phyloP scores from a whole-genome alignment of 2,113 vertebrate genomes.

The Struthidea cinerea region DNA sequence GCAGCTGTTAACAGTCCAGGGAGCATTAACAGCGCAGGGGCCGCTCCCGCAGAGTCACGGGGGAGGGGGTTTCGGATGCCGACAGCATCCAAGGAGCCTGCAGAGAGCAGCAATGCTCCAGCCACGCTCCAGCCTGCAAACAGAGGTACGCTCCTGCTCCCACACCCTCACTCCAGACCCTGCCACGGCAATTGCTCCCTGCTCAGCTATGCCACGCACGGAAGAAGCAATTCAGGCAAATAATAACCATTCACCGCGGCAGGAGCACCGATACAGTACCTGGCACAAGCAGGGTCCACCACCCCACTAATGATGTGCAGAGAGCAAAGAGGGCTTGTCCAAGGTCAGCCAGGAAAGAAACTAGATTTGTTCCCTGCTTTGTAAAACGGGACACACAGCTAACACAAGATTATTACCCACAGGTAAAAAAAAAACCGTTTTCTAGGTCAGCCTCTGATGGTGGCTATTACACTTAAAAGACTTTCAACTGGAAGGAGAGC shows the following conservation, averaged over 20 bases:
- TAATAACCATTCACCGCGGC: neutral
- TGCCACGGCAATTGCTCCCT: neutral
- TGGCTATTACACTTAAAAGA: neutral
- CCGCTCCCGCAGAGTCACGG: neutral
- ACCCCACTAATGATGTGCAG: neutral
- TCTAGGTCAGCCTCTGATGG: neutral
- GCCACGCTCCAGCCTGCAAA: neutral
- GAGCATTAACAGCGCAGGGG: neutral
- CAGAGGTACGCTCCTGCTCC: neutral
- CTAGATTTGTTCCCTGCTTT: neutral
- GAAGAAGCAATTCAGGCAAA: neutral
- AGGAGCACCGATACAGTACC: neutral
- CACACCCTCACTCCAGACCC: neutral
- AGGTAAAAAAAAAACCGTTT: neutral
- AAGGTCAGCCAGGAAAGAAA: neutral
- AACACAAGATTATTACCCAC: neutral
- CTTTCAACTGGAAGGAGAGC: neutral
- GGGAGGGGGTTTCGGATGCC: accelerated
- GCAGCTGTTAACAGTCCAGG: neutral
- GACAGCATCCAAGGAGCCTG: neutral
- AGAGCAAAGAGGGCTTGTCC: neutral
- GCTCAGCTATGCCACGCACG: neutral
- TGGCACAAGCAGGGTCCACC: neutral
- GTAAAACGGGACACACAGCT: neutral
- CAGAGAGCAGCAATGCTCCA: conserved; percentile 48